Evolutionary conservation across 1,140 invertebrate genomes (phyloP).

Genomic region (Bombyx mandarina): DNA sequence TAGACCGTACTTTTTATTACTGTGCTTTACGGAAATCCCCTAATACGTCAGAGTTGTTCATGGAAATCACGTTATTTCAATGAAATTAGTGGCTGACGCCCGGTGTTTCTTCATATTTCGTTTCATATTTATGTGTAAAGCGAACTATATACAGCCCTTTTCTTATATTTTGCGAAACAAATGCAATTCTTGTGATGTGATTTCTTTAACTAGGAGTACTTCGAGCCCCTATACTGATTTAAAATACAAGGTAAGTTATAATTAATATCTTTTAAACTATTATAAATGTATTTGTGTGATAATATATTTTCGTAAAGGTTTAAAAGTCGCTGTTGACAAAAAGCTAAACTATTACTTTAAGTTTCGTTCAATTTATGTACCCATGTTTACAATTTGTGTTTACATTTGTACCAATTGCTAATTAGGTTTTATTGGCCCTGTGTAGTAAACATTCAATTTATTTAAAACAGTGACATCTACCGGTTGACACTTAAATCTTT

Average conservation of each 20-base stretch:
- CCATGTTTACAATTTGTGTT: too few relatives aligned
- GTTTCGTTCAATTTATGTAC: too few relatives aligned
- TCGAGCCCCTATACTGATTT: neutral
- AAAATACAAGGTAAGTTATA: slow-evolving; percentile 12
- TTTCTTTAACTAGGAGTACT: neutral
- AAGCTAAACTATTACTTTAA: too few relatives aligned
- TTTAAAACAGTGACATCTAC: too few relatives aligned
- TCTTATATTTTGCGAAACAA: neutral
- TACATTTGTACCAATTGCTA: too few relatives aligned
- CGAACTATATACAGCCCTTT: neutral
- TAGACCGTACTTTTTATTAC: slow-evolving; percentile 37
- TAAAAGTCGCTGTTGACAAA: neutral
- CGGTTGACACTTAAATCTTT: too few relatives aligned
- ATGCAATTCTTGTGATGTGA: slow-evolving; percentile 9
- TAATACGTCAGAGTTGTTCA: slow-evolving; percentile 16
- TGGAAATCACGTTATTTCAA: slow-evolving; percentile 21
- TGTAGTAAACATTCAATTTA: too few relatives aligned
- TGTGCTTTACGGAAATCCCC: slow-evolving; percentile 40
- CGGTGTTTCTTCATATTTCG: slow-evolving; percentile 32
- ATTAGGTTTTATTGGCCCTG: too few relatives aligned
- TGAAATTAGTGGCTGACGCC: slow-evolving; percentile 19
- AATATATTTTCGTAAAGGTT: neutral
- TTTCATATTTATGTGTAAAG: neutral
- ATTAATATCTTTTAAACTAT: neutral
- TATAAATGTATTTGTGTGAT: neutral